A percentile compares a stretch with the other conserved stretches of the same genome.
These are phyloP conservation scores for Eulemur macaco DNA, from an alignment of 2,113 vertebrate genomes.

Conservation along the genomic window DNA sequence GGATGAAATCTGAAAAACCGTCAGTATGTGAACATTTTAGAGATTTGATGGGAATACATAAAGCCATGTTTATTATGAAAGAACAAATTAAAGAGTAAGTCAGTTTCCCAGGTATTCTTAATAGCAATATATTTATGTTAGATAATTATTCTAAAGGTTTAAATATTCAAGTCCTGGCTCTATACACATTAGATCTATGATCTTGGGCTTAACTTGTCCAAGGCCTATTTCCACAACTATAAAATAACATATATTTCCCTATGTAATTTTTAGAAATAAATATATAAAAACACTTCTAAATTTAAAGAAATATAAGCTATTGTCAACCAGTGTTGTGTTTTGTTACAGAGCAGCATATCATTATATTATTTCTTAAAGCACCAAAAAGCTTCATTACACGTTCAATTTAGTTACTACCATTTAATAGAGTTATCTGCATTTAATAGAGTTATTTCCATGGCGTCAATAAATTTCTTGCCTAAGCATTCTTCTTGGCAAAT, in stretches of 20 bases:
- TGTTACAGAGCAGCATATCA: not conserved
- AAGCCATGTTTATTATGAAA: constrained; percentile 39
- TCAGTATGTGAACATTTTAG: not conserved
- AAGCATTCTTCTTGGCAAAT: constrained; percentile 26
- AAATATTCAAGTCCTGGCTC: not conserved
- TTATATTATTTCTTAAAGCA: constrained; percentile 32
- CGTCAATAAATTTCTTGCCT: constrained; percentile 23
- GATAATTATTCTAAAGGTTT: not conserved
- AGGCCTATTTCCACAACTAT: not conserved
- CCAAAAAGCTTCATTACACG: not conserved
- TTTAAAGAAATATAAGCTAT: constrained; percentile 13
- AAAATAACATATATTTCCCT: not conserved
- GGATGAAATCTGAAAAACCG: constrained; percentile 37
- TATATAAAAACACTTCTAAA: not conserved
- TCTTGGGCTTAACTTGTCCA: not conserved
- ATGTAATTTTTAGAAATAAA: constrained; percentile 34
- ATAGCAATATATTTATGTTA: not conserved
- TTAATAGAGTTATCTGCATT: not conserved
- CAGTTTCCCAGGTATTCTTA: not conserved
- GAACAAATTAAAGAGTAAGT: constrained; percentile 34
- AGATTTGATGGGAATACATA: not conserved
- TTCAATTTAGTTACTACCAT: not conserved
- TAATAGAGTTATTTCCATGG: not conserved
- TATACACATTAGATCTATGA: not conserved
- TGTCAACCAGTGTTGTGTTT: not conserved